Percentiles rank a stretch among this genome's conserved stretches.
phyloP scores from a whole-genome alignment of 2,888 invertebrate genomes.

The Chrysolina americana region DNA sequence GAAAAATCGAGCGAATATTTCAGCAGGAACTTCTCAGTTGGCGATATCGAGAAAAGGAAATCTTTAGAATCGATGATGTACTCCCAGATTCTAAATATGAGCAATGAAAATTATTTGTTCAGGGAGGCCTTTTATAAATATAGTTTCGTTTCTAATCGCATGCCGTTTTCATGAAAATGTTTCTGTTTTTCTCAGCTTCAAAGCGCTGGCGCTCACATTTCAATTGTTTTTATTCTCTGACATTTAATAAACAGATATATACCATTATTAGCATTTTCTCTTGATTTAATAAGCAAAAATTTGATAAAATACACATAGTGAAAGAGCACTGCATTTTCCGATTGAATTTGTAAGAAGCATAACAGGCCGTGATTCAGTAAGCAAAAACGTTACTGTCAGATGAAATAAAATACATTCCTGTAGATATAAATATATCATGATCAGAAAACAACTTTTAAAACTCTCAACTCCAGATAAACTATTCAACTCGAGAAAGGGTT shows the following conservation, averaged over 20 bases:
- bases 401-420: no score
- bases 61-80: constrained; percentile 17
- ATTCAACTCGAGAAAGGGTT: no score
- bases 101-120: constrained; percentile 18
- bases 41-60: constrained; percentile 19
- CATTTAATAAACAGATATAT: not conserved
- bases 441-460: no score
- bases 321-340: no score
- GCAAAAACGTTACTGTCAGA: no score
- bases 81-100: constrained; percentile 22
- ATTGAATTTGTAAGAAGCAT: no score
- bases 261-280: no score
- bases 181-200: not conserved
- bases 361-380: no score
- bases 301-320: no score
- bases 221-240: constrained; percentile 10
- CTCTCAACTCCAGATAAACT: no score
- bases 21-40: not conserved
- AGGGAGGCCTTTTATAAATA: constrained; percentile 18
- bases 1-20: constrained; percentile 24
- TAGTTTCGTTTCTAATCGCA: not conserved
- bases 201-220: not conserved
- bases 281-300: no score
- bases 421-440: no score
- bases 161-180: not conserved